phyloP scores from a whole-genome alignment of 2,888 invertebrate species.

The Ectobius pallidus region DNA sequence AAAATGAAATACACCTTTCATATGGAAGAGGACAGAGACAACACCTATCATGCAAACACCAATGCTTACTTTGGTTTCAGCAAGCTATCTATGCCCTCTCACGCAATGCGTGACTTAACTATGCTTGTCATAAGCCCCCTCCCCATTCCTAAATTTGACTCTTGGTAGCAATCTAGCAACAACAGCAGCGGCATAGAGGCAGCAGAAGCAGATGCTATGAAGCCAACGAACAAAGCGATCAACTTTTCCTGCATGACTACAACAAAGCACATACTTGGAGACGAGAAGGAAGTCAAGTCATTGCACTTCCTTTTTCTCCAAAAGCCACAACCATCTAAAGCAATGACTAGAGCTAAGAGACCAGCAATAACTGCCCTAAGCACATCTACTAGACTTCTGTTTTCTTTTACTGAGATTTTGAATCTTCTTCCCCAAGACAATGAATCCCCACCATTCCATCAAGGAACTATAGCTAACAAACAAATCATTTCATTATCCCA shows the following conservation, averaged over 20 bases:
- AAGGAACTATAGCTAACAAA: conserved; percentile 6
- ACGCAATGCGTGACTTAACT: not conserved
- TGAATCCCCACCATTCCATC: not conserved
- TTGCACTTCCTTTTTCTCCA: not conserved
- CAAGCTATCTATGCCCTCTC: not conserved
- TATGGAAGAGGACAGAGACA: not conserved
- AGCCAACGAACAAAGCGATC: not conserved
- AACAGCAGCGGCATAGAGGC: not conserved
- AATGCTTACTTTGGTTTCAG: not conserved
- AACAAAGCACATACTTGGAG: not conserved
- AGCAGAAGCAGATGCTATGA: conserved; percentile 3
- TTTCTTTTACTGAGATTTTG: not conserved
- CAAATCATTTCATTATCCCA: conserved; percentile 4
- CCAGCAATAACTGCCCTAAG: not conserved
- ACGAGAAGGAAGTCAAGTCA: not conserved
- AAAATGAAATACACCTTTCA: not conserved
- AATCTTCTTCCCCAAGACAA: not conserved
- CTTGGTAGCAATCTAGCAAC: not conserved
- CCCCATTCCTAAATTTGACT: not conserved
- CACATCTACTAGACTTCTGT: not conserved
- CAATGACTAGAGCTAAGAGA: not conserved
- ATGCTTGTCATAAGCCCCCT: not conserved
- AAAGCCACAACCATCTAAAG: not conserved
- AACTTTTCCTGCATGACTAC: not conserved
- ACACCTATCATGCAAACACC: not conserved